Evolutionary conservation across 2,888 invertebrate genomes (phyloP), one percentile per base, ranked within the genome.

Genomic region (Nipponacmea schrenckii): DNA sequence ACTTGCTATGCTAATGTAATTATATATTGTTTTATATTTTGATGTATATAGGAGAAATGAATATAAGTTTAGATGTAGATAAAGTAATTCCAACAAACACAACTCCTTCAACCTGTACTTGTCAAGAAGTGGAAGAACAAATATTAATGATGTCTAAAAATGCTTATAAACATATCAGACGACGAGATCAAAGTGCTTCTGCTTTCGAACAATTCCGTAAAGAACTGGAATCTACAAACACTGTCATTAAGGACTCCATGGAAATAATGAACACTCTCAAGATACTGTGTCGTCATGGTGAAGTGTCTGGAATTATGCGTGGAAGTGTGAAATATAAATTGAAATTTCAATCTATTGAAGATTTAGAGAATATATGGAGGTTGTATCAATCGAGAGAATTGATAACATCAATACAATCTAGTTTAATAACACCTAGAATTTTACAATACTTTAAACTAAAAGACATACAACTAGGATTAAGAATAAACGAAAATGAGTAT

Each of bases 161-260:
- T 62, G 82, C 82, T 0, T 80, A 74, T 64, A 44, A 72, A 5
- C 70, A 77, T 15, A 79, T 82, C 10, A 74, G 80, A 24, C 74
- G 81, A 7, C 71, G 79, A 26, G 80, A 80, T 67, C 72, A 72
- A 1, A 75, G 79, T 15, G 77, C 81, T 4, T 78, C 82, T 3
- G 68, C 80, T 17, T 81, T 78, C 70, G 82, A 81, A 74, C 82
- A 82, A 63, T 82, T 81, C 64, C 77, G 78, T 27, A 82, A 82
- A 71, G 82, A 82, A 65, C 68, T 80, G 8, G 68, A 73, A 10
- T 79, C 79, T 68, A 82, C 82, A 8, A 82, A 81, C 64, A 67
- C 75, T 50, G 71, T 79, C 17, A 74, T 82, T 14, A 77, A 77
- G 70, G 79, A 82, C 45, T 76, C 80, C 10, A 77, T 80, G 76